Evolutionary conservation across 2,797 vertebrate genomes (phyloP), one percentile per base, ranked within the genome.

Genomic region (Psittacula echo): DNA sequence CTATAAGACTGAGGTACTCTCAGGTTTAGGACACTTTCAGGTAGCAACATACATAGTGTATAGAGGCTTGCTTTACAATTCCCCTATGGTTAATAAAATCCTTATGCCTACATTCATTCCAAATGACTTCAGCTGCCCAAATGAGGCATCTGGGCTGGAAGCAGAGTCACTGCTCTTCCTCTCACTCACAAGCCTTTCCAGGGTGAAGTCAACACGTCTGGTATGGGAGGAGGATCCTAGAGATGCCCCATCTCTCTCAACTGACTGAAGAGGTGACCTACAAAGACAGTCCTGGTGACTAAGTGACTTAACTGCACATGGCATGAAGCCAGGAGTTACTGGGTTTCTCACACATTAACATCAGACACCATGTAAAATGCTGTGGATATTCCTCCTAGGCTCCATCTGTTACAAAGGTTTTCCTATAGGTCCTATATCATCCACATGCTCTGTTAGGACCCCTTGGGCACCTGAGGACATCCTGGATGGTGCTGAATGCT

Each of bases 321-420:
- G 37, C 34, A 39, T 4, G 15, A 17, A 41, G 21, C 61, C 54
- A 76, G 47, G 16, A 30, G 22, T 71, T 84, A 10, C 41, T 72
- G 8, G 0, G 10, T 20, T 60, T 37, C 22, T 84, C 58, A 65
- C 4, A 29, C 7, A 44, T 0, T 0, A 73, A 29, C 14, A 54
- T 20, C 48, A 61, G 7, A 15, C 3, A 39, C 41, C 32, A 66
- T 5, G 10, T 68, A 79, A 54, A 75, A 48, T 5, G 3, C 42
- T 79, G 45, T 30, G 13, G 9, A 11, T 48, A 47, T 53, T 48
- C 39, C 7, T 90, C 11, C 53, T 4, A 26, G 39, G 39, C 42
- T 71, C 16, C 53, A 91, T 32, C 51, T 58, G 20, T 32, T 81
- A 37, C 32, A 45, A 89, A 56, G 0, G 1, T 32, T 78, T 86